A percentile compares a stretch with the other conserved stretches of the same genome.
phyloP scores from a whole-genome alignment of 2,888 invertebrate genomes.

The Linnaemya tessellans region DNA sequence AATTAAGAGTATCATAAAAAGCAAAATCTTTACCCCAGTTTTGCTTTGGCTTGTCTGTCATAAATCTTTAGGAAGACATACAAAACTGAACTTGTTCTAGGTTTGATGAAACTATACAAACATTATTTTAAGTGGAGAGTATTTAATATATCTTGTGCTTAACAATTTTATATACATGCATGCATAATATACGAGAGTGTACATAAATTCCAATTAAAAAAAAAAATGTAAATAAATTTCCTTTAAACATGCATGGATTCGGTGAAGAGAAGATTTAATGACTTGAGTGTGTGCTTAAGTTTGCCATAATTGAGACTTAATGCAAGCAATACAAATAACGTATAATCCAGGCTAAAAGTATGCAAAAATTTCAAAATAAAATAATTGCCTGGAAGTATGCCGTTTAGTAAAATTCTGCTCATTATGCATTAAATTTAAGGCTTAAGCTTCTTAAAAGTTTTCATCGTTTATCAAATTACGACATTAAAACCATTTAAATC shows the following conservation, averaged over 20 bases:
- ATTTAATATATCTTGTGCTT: not conserved
- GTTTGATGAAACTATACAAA: slow-evolving; percentile 47
- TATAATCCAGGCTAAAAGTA: not conserved
- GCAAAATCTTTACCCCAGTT: not conserved
- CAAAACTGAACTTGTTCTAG: not conserved
- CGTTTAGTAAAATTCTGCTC: not conserved
- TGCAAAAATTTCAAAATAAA: not conserved
- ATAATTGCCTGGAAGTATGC: not conserved
- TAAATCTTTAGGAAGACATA: not conserved
- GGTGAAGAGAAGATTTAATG: not conserved
- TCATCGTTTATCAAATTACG: not conserved
- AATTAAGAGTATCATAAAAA: not conserved
- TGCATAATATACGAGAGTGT: no score
- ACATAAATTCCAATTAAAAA: not conserved
- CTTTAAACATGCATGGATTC: not conserved
- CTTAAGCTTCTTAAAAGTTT: not conserved
- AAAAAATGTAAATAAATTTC: not conserved
- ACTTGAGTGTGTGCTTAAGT: not conserved
- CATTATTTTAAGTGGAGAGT: not conserved
- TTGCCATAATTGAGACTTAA: not conserved
- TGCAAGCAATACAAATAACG: not conserved
- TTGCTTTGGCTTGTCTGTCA: not conserved
- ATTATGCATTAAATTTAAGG: not conserved
- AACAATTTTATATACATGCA: not conserved
- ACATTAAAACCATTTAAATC: not conserved